Percentiles rank a stretch among this genome's conserved stretches.
These are phyloP conservation scores for Acrocephalus scirpaceus DNA, from an alignment of 2,797 vertebrate species.

Conservation along the genomic window DNA sequence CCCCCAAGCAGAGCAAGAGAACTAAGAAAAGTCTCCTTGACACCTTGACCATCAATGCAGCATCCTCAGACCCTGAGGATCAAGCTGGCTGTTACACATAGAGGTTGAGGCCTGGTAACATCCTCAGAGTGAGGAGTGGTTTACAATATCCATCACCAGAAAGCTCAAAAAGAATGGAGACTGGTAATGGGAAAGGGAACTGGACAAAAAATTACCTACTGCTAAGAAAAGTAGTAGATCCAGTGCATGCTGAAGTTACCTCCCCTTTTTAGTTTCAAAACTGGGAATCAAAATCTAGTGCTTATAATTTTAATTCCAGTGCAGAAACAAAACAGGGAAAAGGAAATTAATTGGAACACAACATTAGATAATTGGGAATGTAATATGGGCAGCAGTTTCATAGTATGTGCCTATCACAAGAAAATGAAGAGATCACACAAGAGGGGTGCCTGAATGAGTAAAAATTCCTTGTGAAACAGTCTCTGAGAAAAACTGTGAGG, in stretches of 20 bases:
- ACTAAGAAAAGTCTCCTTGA: background rate
- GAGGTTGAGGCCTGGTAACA: background rate
- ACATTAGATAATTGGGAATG: background rate
- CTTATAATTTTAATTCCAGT: background rate
- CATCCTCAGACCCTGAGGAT: background rate
- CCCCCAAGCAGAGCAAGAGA: background rate
- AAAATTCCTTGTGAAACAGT: background rate
- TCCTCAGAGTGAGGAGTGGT: background rate
- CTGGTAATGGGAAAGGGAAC: background rate
- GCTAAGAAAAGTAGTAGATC: background rate
- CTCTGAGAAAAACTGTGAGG: background rate
- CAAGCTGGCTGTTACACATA: background rate
- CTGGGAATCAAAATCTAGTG: background rate
- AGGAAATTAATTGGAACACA: background rate
- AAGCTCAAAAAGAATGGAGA: background rate
- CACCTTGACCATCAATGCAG: rapidly evolving
- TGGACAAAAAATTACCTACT: background rate
- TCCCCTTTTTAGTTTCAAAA: background rate
- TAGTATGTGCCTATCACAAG: background rate
- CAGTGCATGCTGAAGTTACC: rapidly evolving
- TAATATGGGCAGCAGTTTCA: background rate
- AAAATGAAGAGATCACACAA: background rate
- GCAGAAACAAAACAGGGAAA: background rate
- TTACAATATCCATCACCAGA: background rate
- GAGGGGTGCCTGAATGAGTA: background rate